Evolutionary conservation across 2,113 vertebrate species (phyloP), one percentile per base, ranked within the genome.

Genomic region (Mungos mungo): DNA sequence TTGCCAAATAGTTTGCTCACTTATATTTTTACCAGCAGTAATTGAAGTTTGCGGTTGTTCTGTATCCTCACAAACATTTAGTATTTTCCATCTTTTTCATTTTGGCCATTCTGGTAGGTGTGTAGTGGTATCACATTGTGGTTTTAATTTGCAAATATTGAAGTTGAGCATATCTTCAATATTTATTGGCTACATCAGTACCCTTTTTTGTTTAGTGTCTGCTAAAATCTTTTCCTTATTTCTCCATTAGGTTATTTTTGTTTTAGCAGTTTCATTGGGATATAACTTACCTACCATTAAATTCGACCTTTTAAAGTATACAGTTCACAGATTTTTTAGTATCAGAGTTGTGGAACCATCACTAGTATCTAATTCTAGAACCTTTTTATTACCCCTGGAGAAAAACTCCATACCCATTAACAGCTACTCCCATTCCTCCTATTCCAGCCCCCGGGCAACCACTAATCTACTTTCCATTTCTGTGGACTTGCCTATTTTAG

Each of bases 141-240:
- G 18, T 90, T 88, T 91, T 88, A 23, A 80, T 93, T 87, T 90
- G 45, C 47, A 41, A n/a, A 50, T n/a, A 0, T 74, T 77, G 13
- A 89, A 88, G 29, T 94, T 85, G 60, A 94, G 15, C 31, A 77
- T 10, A 71, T 89, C 85, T 92, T 92, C 31, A 7, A 7, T 94
- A 66, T 65, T 82, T 83, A 76, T 63, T 95, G 45, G n/a, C 47
- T 9, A 95, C 33, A 85, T 94, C 31, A 54, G 2, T 88, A 85
- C 66, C 47, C 18, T 91, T 19, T 90, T 97, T 71, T 74, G 60
- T 89, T 93, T 71, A 83, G 23, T 57, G 15, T 95, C 85, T 87
- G 52, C 65, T 80, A 63, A 88, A 80, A 29, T 38, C 38, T 87
- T 92, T 77, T 82, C 35, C 6, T 50, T 5, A 60, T 82, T 95